These are phyloP conservation scores for Larimichthys polyactis DNA, from an alignment of 2,113 vertebrate species.

Conservation along the genomic window DNA sequence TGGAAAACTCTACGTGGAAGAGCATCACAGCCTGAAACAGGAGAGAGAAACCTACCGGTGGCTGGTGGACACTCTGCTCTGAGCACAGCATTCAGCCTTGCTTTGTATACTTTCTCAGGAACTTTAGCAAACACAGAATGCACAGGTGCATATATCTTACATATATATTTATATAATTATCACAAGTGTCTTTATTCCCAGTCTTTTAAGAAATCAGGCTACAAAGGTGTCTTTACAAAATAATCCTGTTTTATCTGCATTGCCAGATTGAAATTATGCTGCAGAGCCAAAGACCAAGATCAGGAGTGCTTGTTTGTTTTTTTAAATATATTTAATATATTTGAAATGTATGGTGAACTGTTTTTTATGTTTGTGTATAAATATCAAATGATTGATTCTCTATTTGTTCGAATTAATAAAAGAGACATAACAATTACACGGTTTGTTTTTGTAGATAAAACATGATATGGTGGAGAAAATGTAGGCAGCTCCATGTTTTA, in stretches of 20 bases:
- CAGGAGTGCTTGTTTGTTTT: background rate
- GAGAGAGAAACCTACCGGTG: slow-evolving; percentile 89
- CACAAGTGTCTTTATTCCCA: slow-evolving; percentile 11
- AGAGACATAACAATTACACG: background rate
- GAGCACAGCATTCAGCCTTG: background rate
- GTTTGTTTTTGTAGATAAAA: slow-evolving; percentile 8
- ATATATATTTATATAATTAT: background rate
- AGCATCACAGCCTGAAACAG: slow-evolving; percentile 82
- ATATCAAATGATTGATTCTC: background rate
- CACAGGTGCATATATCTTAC: background rate
- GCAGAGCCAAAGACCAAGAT: slow-evolving; percentile 41
- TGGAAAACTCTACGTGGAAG: slow-evolving; percentile 86
- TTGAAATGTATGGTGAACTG: slow-evolving; percentile 18
- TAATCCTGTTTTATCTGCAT: slow-evolving; percentile 27
- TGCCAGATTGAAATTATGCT: slow-evolving; percentile 31
- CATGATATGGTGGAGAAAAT: background rate
- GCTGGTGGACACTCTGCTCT: slow-evolving; percentile 84
- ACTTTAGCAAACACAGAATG: slow-evolving; percentile 8
- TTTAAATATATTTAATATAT: slow-evolving; percentile 38
- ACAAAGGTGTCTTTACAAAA: background rate
- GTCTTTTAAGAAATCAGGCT: background rate
- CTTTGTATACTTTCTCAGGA: slow-evolving; percentile 48
- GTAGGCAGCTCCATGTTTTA: too few relatives aligned
- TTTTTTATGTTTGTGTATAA: slow-evolving; percentile 31
- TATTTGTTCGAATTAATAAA: slow-evolving; percentile 33